Evolutionary conservation across 2,797 vertebrate genomes (phyloP), one percentile per base, ranked within the genome.

Genomic region (Malacoraja senta): DNA sequence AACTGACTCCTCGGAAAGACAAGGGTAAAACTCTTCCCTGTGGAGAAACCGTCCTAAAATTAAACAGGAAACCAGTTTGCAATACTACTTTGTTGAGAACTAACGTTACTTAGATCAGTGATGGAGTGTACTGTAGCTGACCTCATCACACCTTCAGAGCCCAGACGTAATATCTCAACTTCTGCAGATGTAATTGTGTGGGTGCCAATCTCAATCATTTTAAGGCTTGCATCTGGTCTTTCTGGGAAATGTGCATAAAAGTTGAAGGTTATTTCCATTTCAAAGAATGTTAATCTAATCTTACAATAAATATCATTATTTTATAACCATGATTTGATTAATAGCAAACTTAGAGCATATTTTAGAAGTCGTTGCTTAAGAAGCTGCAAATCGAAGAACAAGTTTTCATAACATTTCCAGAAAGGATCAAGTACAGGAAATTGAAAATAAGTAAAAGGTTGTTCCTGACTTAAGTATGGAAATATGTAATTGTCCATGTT

Each of bases 201-300:
- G 9, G 29, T 83, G 44, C 9, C 44, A 83, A 81, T 81, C 79
- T 24, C 44, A 26, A 83, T 83, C 8, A 83, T 83, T 83, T 58
- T 26, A 53, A 26, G 79, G 7, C 38, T 24, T 53, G 79, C 24
- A 24, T 10, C 24, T 84, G 58, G 24, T 29, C 26, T 84, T 84
- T 61, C 12, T 84, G 81, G 12, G 81, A 84, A 61, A 13, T 29
- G 26, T 58, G 26, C 26, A 61, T 63, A 61, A 58, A 63, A 84
- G 58, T n/a, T 84, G 26, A 29, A 84, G 26, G 2, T 61, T 84
- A 10, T 84, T 61, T 61, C 10, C 81, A 84, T 29, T 1, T 84
- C 61, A n/a, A 84, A 13, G 26, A 84, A 84, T 84, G 24, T 84
- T 84, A 84, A 84, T 84, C 81, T 63, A 61, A 84, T 61, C 53